Percentiles rank a stretch among this genome's conserved stretches.
Evolutionary conservation across 2,797 vertebrate species (phyloP).

Genomic region (Liasis olivaceus): DNA sequence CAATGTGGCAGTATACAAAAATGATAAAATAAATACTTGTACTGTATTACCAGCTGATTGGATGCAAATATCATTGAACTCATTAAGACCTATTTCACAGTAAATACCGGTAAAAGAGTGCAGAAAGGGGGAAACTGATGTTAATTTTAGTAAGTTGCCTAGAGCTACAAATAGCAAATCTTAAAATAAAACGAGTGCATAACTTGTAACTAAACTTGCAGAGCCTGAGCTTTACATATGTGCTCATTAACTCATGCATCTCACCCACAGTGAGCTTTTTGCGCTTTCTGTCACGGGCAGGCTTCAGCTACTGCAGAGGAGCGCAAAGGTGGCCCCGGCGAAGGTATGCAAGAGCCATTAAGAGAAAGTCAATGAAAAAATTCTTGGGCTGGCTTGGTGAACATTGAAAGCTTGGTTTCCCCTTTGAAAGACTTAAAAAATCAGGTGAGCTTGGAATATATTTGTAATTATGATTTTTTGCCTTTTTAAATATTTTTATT

Average conservation of each 20-base stretch:
- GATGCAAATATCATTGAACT: not conserved
- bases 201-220: not conserved
- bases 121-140: not conserved
- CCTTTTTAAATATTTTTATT: not conserved
- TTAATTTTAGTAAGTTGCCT: not conserved
- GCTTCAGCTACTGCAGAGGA: not conserved
- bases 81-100: not conserved
- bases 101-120: not conserved
- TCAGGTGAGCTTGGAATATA: not conserved
- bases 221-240: not conserved
- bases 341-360: not conserved
- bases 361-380: not conserved
- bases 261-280: not conserved
- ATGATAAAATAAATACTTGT: not conserved
- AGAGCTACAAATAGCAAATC: not conserved
- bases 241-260: not conserved
- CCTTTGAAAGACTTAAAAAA: not conserved
- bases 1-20: not conserved
- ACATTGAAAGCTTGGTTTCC: not conserved
- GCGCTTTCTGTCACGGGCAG: not conserved
- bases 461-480: not conserved
- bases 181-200: not conserved
- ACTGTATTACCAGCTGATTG: not conserved
- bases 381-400: not conserved
- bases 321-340: not conserved